Conservation (phyloP, 2,113 vertebrate species). For the Peucedramus taeniatus region DNA sequence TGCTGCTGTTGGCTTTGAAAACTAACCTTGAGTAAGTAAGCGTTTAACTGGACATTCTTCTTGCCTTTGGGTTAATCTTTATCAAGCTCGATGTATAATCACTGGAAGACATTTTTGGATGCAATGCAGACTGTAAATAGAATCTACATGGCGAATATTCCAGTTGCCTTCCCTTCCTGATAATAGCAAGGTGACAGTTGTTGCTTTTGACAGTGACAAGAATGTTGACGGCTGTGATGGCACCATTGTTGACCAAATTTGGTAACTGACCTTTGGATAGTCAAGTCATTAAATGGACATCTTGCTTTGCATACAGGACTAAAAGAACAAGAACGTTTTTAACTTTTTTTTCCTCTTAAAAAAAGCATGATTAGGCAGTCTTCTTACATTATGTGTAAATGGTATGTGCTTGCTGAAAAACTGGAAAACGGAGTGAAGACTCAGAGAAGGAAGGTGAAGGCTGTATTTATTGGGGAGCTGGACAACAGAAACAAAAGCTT, state of each 20-base stretch:
- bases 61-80: constrained; percentile 55
- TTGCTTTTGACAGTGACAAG: constrained; percentile 83
- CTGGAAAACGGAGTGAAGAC: background rate
- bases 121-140: constrained; percentile 73
- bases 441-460: background rate
- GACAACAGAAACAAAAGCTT: background rate
- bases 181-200: constrained; percentile 91
- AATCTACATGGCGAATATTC: constrained; percentile 70
- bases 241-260: constrained; percentile 89
- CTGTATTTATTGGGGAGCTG: background rate
- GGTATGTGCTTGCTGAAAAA: constrained; percentile 16
- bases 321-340: background rate
- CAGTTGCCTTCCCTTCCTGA: constrained; percentile 78
- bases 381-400: background rate
- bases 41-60: constrained; percentile 46
- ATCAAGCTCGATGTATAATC: constrained; percentile 51
- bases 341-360: background rate
- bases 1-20: constrained; percentile 35
- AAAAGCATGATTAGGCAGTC: background rate
- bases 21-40: constrained; percentile 53
- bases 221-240: constrained; percentile 78
- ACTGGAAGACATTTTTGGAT: constrained; percentile 64
- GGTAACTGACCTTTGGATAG: constrained; percentile 82
- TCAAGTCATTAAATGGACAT: constrained; percentile 67
- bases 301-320: constrained; percentile 44